Base-by-base conservation (phyloP, 2,888 invertebrate species). In the Drosophila kokeensis region DNA sequence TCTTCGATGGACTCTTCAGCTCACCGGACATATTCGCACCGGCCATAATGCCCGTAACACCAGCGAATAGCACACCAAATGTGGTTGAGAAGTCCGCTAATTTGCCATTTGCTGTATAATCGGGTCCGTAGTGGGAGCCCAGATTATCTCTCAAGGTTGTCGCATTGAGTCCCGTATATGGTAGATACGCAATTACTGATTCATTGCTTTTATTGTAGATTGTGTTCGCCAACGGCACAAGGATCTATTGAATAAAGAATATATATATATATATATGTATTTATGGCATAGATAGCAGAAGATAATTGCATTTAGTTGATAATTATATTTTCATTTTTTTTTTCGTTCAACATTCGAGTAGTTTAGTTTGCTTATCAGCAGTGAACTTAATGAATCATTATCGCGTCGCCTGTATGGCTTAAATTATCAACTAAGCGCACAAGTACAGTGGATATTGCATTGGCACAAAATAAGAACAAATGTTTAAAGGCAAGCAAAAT, bases 11-110 rank as follows among this genome's bases (percentile, higher is more conserved):
- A 91, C 96, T 97, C 92, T 97, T 98, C 59, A 99, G 93, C 93
- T 99, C 99, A 94, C 97, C 97, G 76, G 97, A 99, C 99, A 99
- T 99, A 93, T 99, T 99, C 36, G 99, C 99, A 0, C 99, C 99
- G 49, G 99, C 99, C 98, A 99, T 99, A 78, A 99, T 99, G 2
- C 99, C 99, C 0, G 99, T 99, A 3, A 99, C 99, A 21, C 99
- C 99, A 29, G 98, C 98, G 93, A 99, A 99, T 36, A 99, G 94
- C 13, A 99, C 99, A 50, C 99, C 99, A 93, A 99, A 99, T 18
- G 99, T 99, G 0, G 97, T 96, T 0, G 99, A 97, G 93, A 99
- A 99, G 91, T 96, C 96, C 62, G 97, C 97, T 83, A 94, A 86
- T 74, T 94, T 94, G 0, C 95, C 96, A 38, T 94, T 93, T 0